Percentiles rank a stretch among this genome's conserved stretches.
Evolutionary conservation across 2,113 vertebrate species (phyloP).

Genomic region (Gnathonemus echidnorhynchus): DNA sequence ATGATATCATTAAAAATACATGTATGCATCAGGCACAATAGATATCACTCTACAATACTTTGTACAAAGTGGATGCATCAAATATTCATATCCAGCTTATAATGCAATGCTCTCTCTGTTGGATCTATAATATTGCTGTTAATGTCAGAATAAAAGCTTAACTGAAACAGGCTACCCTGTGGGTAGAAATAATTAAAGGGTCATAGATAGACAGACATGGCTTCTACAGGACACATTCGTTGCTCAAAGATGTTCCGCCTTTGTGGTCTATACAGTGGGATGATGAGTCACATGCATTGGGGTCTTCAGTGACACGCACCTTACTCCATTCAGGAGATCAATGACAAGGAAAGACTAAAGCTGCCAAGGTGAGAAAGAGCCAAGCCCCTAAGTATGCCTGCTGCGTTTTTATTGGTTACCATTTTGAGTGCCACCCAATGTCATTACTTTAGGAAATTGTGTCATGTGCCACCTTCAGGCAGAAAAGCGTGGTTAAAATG

Average conservation of each 20-base stretch:
- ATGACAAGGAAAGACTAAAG: neutral
- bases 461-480: neutral
- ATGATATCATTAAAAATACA: neutral
- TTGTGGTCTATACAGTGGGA: neutral
- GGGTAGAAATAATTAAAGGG: neutral
- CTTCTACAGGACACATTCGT: neutral
- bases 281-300: neutral
- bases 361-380: neutral
- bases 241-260: neutral
- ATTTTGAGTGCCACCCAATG: neutral
- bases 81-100: neutral
- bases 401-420: neutral
- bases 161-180: neutral
- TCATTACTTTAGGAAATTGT: neutral
- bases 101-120: neutral
- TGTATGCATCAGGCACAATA: neutral
- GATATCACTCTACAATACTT: neutral
- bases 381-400: neutral
- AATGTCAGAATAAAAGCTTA: neutral
- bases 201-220: neutral
- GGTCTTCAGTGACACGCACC: neutral
- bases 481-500: neutral
- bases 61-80: neutral
- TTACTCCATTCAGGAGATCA: neutral
- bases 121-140: neutral